These are phyloP conservation scores for Phrynosoma blainvillii DNA, from an alignment of 2,113 vertebrate species.

Conservation along the genomic window DNA sequence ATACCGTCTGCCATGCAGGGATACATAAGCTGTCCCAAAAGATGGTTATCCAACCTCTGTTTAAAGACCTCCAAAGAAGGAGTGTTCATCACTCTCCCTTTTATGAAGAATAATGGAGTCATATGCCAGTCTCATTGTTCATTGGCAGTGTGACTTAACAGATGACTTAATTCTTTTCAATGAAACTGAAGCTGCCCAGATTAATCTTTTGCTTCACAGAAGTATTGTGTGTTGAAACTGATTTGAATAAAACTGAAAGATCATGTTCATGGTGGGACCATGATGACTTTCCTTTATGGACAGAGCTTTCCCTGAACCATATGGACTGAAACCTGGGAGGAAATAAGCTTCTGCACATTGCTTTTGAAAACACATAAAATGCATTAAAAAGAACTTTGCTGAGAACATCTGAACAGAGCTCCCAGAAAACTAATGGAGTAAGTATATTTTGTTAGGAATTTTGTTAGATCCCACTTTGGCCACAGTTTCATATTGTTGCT, in stretches of 20 bases:
- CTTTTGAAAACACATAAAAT: neutral
- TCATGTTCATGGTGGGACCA: fast-evolving
- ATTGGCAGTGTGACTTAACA: no score
- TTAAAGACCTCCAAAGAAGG: no score
- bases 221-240: neutral
- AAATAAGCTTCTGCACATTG: fast-evolving
- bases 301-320: fast-evolving
- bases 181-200: neutral
- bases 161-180: neutral
- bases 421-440: neutral
- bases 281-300: neutral
- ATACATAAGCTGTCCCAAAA: no score
- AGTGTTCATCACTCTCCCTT: neutral
- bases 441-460: fast-evolving
- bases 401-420: neutral
- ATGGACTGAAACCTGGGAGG: neutral
- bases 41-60: no score
- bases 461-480: neutral
- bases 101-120: slow-evolving; percentile 3
- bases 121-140: neutral
- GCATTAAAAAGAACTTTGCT: fast-evolving
- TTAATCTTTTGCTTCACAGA: neutral
- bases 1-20: no score
- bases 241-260: fast-evolving
- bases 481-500: neutral